Conservation (phyloP, 2,113 vertebrate species). For the Lagenorhynchus albirostris region DNA sequence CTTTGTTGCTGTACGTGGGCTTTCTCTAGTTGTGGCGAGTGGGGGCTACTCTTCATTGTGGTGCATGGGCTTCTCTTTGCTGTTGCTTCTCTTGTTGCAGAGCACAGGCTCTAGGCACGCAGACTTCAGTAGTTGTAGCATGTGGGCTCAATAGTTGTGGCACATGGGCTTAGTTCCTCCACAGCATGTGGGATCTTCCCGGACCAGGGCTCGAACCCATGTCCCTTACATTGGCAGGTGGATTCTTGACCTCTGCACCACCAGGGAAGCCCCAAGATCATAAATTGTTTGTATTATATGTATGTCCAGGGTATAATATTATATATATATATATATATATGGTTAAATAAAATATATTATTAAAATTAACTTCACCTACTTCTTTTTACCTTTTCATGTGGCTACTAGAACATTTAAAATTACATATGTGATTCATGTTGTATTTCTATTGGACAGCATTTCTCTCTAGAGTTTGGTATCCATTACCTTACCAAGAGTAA, state of each 20-base stretch:
- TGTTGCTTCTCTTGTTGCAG: no score
- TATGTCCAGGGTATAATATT: neutral
- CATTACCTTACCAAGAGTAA: neutral
- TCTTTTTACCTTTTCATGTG: neutral
- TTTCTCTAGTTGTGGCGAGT: no score
- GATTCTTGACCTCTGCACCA: no score
- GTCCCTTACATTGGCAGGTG: no score
- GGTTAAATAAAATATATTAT: neutral
- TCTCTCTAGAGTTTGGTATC: neutral
- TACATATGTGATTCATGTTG: neutral
- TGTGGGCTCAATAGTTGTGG: no score
- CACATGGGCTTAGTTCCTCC: no score
- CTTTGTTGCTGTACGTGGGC: no score
- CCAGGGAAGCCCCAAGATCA: neutral
- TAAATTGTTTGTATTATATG: neutral
- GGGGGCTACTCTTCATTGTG: accelerated
- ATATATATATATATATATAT: neutral
- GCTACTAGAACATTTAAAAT: neutral
- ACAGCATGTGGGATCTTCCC: no score
- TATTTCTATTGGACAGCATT: neutral
- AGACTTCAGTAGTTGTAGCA: no score
- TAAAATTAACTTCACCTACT: neutral
- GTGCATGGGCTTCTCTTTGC: no score
- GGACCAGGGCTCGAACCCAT: no score
- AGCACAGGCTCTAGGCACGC: no score